A percentile compares a stretch with the other conserved stretches of the same genome.
These are phyloP conservation scores for Sarcophaga variegata DNA, from an alignment of 2,888 invertebrate genomes.

Conservation along the genomic window DNA sequence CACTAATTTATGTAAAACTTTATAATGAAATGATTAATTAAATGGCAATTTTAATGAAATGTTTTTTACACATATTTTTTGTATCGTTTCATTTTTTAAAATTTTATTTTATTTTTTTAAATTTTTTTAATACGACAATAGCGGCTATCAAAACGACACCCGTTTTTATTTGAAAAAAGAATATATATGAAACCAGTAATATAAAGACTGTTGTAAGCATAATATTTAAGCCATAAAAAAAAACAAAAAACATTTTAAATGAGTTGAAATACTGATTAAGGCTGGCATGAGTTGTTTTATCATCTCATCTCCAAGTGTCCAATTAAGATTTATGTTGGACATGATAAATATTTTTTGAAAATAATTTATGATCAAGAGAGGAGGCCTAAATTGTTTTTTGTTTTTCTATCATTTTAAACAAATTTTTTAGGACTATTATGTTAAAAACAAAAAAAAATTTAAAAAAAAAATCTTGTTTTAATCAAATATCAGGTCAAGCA, in stretches of 20 bases:
- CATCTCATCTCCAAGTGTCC: conserved; percentile 50
- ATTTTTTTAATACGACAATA: background rate
- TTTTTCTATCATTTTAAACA: background rate
- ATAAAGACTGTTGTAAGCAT: background rate
- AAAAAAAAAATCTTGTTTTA: conserved; percentile 17
- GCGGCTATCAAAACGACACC: conserved; percentile 1
- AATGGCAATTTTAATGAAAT: conserved; percentile 44
- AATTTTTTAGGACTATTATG: background rate
- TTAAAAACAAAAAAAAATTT: background rate
- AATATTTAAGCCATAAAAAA: background rate
- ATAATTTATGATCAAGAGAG: conserved; percentile 56
- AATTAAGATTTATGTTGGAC: conserved; percentile 67
- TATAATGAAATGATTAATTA: conserved; percentile 57
- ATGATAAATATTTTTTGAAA: conserved; percentile 57
- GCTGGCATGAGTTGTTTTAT: conserved; percentile 49
- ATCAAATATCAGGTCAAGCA: background rate
- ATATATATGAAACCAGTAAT: background rate
- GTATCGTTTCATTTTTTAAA: too few species aligned
- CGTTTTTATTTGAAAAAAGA: background rate
- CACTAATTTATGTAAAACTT: conserved; percentile 30
- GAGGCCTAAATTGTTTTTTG: background rate
- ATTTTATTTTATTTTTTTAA: background rate
- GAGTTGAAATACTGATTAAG: conserved; percentile 13
- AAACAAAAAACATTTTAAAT: background rate
- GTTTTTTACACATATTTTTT: conserved; percentile 43